phyloP scores from a whole-genome alignment of 2,797 vertebrate species.

The Danio kyathit region DNA sequence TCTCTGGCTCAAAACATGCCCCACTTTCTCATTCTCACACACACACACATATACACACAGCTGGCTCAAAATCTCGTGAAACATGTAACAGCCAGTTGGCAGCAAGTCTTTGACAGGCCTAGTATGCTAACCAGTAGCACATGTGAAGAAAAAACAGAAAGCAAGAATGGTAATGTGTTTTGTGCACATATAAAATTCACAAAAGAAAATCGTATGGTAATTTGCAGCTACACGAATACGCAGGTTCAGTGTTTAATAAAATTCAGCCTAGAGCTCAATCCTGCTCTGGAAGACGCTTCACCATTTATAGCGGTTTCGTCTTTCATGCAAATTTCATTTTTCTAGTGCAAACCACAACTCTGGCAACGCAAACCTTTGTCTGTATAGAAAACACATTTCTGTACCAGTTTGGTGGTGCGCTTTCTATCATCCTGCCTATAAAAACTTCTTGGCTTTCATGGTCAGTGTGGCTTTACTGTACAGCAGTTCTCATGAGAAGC shows the following conservation, averaged over 20 bases:
- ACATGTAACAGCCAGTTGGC: slow-evolving; percentile 65
- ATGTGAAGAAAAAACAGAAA: slow-evolving; percentile 46
- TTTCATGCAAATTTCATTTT: slow-evolving; percentile 33
- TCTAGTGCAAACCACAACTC: slow-evolving; percentile 41
- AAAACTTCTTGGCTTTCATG: slow-evolving; percentile 53
- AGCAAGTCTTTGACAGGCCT: slow-evolving; percentile 61
- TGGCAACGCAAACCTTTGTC: slow-evolving; percentile 50
- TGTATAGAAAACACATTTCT: slow-evolving; percentile 60
- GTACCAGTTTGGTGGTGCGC: slow-evolving; percentile 34
- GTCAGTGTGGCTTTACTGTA: slow-evolving; percentile 53
- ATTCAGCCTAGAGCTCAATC: slow-evolving; percentile 2
- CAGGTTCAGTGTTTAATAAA: not conserved
- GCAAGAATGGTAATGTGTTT: slow-evolving; percentile 29
- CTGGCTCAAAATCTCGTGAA: slow-evolving; percentile 63
- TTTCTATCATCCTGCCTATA: slow-evolving; percentile 44
- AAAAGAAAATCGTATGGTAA: slow-evolving; percentile 7
- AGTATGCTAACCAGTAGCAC: slow-evolving; percentile 66
- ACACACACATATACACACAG: slow-evolving; percentile 30
- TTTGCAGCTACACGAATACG: slow-evolving; percentile 26
- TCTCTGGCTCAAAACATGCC: slow-evolving; percentile 26
- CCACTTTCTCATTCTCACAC: slow-evolving; percentile 19
- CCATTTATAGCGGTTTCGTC: slow-evolving; percentile 31
- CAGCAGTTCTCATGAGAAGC: slow-evolving; percentile 53
- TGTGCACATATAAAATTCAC: not conserved
- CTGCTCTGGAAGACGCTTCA: not conserved